Base-by-base conservation (phyloP, 2,888 invertebrate species). In the Parasteatoda lunata region DNA sequence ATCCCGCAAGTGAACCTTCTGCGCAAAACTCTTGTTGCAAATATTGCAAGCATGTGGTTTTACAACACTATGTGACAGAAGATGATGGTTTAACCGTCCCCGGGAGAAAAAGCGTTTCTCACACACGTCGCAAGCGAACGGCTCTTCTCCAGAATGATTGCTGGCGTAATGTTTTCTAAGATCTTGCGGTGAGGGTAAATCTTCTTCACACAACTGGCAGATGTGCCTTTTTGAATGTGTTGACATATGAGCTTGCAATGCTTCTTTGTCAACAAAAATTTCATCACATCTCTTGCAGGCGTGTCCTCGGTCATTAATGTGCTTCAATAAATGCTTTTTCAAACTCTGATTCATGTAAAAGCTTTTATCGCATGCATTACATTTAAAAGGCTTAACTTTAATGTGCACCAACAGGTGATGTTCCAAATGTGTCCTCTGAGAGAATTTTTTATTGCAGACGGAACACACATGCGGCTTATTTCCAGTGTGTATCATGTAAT, bases 41-140 rank as follows among this genome's bases (percentile, higher is more conserved):
- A 81, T 75, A 3, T 65, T 81, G 51, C 81, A 81, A 3, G 75
- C 81, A 54, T 81, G 81, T 3, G 81, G 81, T 30, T 81, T 81
- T 3, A 81, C 59, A n/a, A 54, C 59, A 13, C 75, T 69, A 66
- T 81, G 81, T 15, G 75, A 75, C 13, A 75, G 48, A 51, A 81
- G n/a, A 68, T 81, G 81, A 13, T 81, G 81, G 48, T 75, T 81
- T 11, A 81, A 11, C 13, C 81, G 65, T 1, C 75, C 69, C 54
- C 68, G 73, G 51, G 65, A 15, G 51, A 75, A 81, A 49, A 75
- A 81, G 5, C 54, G 11, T 45, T 81, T 81, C 1, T 68, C 81
- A 15, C 81, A 81, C 5, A 81, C 45, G 45, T 81, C 72, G n/a
- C 81, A 81, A 9, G 48, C 54, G 52, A 52, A 81, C 0, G 73